Evolutionary conservation across 2,888 invertebrate species (phyloP).

Genomic region (Pandemis corylana): DNA sequence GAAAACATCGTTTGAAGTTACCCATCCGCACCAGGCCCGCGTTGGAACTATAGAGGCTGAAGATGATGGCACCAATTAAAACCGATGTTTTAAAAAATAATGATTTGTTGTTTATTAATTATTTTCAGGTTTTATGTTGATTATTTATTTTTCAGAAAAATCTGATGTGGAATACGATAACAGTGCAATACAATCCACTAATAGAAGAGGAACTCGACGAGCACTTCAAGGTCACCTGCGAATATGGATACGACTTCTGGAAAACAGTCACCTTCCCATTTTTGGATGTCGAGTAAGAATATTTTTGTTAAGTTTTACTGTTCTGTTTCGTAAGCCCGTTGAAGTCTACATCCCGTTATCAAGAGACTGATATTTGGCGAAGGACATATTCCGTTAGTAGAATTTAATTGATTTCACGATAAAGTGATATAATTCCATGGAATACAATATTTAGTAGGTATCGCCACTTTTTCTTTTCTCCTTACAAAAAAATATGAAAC

Average conservation of each 20-base stretch:
- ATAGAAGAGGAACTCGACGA: slow-evolving; percentile 98
- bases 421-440: no score
- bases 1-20: no score
- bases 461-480: no score
- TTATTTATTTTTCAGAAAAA: slow-evolving; percentile 88
- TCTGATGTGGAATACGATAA: slow-evolving; percentile 98
- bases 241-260: slow-evolving; percentile 98
- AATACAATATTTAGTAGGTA: no score
- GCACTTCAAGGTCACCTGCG: slow-evolving; percentile 97
- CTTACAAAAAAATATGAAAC: no score
- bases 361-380: no score
- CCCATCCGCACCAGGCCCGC: no score
- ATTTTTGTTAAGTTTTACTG: not conserved
- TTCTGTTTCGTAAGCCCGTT: slow-evolving; percentile 1
- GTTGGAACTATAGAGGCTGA: no score
- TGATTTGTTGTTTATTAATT: not conserved
- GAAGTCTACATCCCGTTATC: not conserved
- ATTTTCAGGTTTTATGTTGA: not conserved
- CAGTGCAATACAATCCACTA: slow-evolving; percentile 96
- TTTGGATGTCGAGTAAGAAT: slow-evolving; percentile 95
- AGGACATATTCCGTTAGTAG: no score
- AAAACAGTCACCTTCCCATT: slow-evolving; percentile 98
- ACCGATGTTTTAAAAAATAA: no score
- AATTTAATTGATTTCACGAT: no score
- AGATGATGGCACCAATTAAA: no score